Base-by-base conservation (phyloP, 2,797 vertebrate species). In the Momotus momota region DNA sequence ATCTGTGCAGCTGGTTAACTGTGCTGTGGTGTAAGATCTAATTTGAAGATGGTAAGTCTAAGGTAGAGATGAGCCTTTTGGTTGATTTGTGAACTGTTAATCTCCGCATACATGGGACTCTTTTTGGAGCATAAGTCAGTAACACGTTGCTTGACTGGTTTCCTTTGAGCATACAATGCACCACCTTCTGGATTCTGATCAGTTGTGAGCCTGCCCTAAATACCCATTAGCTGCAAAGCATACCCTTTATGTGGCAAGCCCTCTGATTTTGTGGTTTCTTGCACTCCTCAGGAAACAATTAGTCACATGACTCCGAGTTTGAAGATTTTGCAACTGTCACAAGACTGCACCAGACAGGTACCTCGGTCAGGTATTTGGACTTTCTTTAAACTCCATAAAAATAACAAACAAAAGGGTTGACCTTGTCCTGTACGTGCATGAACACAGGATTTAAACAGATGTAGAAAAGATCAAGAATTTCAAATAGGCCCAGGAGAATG, bases 361-460 rank as follows among this genome's bases (percentile, higher is more conserved):
- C 78, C 95, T 96, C 89, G 29, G 88, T 97, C 95, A 97, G 94
- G 93, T 97, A 97, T 97, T 97, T 97, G 97, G 94, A 96, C 96
- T 96, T 94, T 97, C 94, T 96, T 97, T 97, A 97, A 97, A 97
- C 94, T 96, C 96, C 95, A 93, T 95, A 97, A 94, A 95, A 92
- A 93, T 94, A 96, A 96, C 96, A 96, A 96, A 95, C 94, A 94
- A 96, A 95, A 93, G 55, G 92, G 52, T 80, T 96, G 95, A 95
- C 92, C 87, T 86, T 70, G 87, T 82, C 82, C 90, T 86, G 88
- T 96, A 96, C 84, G 85, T 97, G 93, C 96, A 75, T 64, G 90
- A 97, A 92, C 0, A 40, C 96, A 95, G 94, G 95, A 94, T 91
- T 96, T 96, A 95, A 95, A 78, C 95, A 97, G 93, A 95, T 96